A percentile compares a stretch with the other conserved stretches of the same genome.
These are phyloP conservation scores for Aphelinus atriplicis DNA, from an alignment of 1,140 invertebrate species.

Conservation along the genomic window DNA sequence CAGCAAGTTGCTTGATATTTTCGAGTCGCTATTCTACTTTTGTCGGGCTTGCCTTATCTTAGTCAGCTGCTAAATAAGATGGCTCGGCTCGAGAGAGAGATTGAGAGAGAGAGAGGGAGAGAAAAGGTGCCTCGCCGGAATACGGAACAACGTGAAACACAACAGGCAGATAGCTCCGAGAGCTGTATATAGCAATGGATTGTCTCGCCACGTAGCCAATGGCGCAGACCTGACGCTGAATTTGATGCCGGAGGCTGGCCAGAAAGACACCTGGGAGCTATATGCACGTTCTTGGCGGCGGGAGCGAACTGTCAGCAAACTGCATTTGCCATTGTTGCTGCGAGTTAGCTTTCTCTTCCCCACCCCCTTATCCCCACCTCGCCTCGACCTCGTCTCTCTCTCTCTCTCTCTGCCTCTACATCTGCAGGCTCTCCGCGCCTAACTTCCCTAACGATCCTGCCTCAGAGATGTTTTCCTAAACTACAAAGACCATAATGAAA, in stretches of 20 bases:
- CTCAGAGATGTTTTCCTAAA: slow-evolving; percentile 1
- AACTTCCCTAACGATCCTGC: slow-evolving; percentile 14
- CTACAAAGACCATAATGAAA: neutral
- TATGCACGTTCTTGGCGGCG: neutral
- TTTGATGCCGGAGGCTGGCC: too few species aligned
- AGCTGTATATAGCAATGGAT: slow-evolving; percentile 5
- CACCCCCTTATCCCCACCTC: too few species aligned
- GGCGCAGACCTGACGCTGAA: too few species aligned
- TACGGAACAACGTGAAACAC: slow-evolving; percentile 30
- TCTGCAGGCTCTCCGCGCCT: neutral
- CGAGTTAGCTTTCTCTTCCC: neutral
- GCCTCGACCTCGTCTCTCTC: neutral
- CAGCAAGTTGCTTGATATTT: neutral
- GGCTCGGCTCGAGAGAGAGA: too few species aligned
- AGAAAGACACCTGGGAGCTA: too few species aligned
- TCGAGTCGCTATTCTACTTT: neutral
- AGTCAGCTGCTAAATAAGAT: slow-evolving; percentile 22
- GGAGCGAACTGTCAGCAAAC: slow-evolving; percentile 17
- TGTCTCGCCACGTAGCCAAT: neutral
- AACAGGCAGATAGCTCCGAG: too few species aligned
- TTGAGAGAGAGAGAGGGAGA: neutral
- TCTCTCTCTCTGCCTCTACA: neutral
- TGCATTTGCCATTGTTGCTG: slow-evolving; percentile 8
- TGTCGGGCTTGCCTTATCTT: neutral
- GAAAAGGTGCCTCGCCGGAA: slow-evolving; percentile 25